A percentile compares a stretch with the other conserved stretches of the same genome.
Conservation (phyloP, 2,113 vertebrate species). For the Mystacornis crossleyi region DNA sequence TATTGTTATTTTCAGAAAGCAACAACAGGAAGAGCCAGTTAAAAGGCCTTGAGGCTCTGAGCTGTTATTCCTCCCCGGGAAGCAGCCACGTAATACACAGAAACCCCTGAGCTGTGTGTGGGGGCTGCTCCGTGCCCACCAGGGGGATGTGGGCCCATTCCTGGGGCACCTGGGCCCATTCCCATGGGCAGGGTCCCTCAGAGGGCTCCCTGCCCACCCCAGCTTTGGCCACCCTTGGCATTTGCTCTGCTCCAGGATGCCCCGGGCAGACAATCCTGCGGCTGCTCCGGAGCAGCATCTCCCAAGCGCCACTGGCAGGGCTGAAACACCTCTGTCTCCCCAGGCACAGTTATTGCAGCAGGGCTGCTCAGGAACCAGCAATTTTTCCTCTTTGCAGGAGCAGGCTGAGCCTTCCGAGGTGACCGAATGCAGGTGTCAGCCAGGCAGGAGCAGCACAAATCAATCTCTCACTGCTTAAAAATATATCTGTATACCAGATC, state of each 20-base stretch:
- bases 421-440: slow-evolving; percentile 30
- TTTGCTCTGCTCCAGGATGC: background rate
- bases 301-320: background rate
- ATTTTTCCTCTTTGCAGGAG: slow-evolving; percentile 15
- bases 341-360: background rate
- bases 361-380: background rate
- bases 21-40: slow-evolving; percentile 26
- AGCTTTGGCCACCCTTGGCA: background rate
- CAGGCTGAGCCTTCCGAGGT: background rate
- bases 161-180: background rate
- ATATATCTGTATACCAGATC: slow-evolving; percentile 43
- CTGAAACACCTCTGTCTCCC: background rate
- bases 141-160: background rate
- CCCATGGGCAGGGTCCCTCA: background rate
- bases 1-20: slow-evolving; percentile 50
- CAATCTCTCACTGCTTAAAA: slow-evolving; percentile 51
- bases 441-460: slow-evolving; percentile 39
- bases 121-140: fast-evolving
- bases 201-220: background rate
- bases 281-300: background rate
- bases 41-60: background rate
- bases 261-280: background rate
- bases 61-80: slow-evolving; percentile 6
- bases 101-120: background rate
- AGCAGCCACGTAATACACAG: background rate